Evolutionary conservation across 2,888 invertebrate species (phyloP), one percentile per base, ranked within the genome.

Genomic region (Esperia sulphurella): DNA sequence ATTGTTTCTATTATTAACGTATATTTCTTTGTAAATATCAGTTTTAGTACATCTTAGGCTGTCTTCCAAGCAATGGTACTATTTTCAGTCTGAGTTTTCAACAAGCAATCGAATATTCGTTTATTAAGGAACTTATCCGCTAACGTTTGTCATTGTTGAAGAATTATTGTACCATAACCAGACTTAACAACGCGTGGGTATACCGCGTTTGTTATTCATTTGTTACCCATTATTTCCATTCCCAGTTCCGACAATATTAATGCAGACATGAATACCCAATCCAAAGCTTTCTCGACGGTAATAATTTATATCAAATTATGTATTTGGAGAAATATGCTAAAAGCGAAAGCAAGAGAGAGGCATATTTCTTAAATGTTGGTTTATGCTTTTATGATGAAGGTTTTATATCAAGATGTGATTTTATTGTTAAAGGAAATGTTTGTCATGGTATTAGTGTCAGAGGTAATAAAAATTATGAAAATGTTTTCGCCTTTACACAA

Each of bases 281-380:
- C 43, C 52, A 39, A 42, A 47, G 49, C 50, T 43, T 48, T 51
- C 52, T 51, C 48, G 49, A 50, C 46, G 53, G 14, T 45, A 43
- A 39, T 51, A 52, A 55, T 62, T 62, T 56, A 55, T 61, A 35
- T 40, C 39, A 45, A 44, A 54, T 44, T 51, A 57, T 59, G 58
- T 35, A 41, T 46, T 41, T 28, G 46, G 41, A 58, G 55, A 65
- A 71, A 53, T 57, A 58, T 65, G 69, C 53, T 68, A 70, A 71
- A 64, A 65, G 61, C 58, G 64, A 67, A 65, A 67, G 65, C 57
- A 65, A 67, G 65, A 57, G 53, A 21, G 13, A 30, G 12, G 41
- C 12, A 41, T 13, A 37, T 8, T 28, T 35, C 51, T 50, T 52
- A 52, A 42, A 51, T 54, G 59, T 50, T 51, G 56, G 55, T 53